Conservation (phyloP, 2,888 invertebrate genomes). For the Drosophila monieri region DNA sequence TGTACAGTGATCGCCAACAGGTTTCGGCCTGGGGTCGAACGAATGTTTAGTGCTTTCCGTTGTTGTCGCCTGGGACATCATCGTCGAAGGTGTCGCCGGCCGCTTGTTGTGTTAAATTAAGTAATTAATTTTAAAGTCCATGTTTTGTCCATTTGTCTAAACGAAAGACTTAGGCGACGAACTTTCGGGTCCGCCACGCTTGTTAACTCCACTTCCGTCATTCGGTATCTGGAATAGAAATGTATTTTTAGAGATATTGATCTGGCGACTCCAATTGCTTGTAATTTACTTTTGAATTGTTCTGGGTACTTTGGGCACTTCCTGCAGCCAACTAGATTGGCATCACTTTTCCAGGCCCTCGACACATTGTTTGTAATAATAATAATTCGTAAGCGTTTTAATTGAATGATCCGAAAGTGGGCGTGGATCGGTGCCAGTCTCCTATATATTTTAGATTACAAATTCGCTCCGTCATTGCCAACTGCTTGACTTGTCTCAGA, state of each 20-base stretch:
- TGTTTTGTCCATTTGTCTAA: conserved; percentile 68
- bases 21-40: conserved; percentile 48
- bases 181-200: conserved; percentile 55
- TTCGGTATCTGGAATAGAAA: conserved; percentile 4
- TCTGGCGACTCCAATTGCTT: conserved; percentile 62
- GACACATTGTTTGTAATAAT: conserved; percentile 65
- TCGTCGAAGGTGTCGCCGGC: conserved; percentile 65
- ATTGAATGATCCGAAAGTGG: conserved; percentile 76
- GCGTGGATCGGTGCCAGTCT: conserved; percentile 52
- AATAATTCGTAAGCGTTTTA: conserved; percentile 77
- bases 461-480: conserved; percentile 59
- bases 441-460: conserved; percentile 24
- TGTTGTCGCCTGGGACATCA: conserved; percentile 65
- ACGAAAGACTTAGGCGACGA: conserved; percentile 69
- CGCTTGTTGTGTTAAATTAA: conserved; percentile 76
- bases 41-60: conserved; percentile 71
- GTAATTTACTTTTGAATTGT: conserved; percentile 55
- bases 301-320: conserved; percentile 49
- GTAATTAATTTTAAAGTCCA: conserved; percentile 78
- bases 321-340: conserved; percentile 67
- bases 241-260: conserved; percentile 54
- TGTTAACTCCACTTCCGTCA: conserved; percentile 70
- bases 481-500: conserved; percentile 56
- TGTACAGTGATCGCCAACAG: conserved; percentile 50
- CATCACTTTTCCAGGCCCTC: conserved; percentile 64